Evolutionary conservation across 1,140 invertebrate genomes (phyloP).

Genomic region (Probaryconus sp.): DNA sequence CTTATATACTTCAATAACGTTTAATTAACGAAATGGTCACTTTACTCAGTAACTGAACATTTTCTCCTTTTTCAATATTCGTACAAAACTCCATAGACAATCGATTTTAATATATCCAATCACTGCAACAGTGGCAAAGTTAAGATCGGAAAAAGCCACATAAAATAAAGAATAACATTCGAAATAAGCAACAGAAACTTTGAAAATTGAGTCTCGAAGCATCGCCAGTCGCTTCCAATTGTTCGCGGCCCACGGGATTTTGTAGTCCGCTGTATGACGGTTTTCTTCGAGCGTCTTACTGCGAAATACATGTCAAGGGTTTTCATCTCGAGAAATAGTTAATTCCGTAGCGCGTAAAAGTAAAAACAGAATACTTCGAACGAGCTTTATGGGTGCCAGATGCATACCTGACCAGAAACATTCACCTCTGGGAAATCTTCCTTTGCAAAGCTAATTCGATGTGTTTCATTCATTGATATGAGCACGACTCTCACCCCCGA

Average conservation of each 20-base stretch:
- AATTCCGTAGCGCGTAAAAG: conserved; percentile 55
- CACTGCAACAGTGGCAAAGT: conserved; percentile 37
- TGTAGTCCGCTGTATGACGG: conserved; percentile 25
- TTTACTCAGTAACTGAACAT: not conserved
- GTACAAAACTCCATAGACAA: conserved; percentile 41
- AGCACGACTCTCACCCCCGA: conserved; percentile 5
- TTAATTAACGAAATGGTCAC: no score
- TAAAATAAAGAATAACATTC: conserved; percentile 55
- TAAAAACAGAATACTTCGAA: conserved; percentile 62
- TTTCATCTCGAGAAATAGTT: conserved; percentile 56
- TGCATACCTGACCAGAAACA: conserved; percentile 27
- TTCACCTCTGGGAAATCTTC: conserved; percentile 62
- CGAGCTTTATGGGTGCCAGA: conserved; percentile 11
- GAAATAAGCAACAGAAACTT: conserved; percentile 46
- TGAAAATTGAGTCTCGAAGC: conserved; percentile 45
- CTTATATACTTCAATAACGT: no score
- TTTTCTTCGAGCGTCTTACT: conserved; percentile 28
- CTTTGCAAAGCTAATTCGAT: conserved; percentile 39
- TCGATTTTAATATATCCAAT: conserved; percentile 50
- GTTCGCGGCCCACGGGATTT: conserved; percentile 42
- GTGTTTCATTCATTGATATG: conserved; percentile 54
- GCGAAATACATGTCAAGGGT: conserved; percentile 27
- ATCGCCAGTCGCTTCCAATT: conserved; percentile 40
- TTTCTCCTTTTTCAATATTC: conserved; percentile 30
- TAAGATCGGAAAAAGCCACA: conserved; percentile 40